Evolutionary conservation across 2,113 vertebrate species (phyloP).

Genomic region (Lampris incognitus): DNA sequence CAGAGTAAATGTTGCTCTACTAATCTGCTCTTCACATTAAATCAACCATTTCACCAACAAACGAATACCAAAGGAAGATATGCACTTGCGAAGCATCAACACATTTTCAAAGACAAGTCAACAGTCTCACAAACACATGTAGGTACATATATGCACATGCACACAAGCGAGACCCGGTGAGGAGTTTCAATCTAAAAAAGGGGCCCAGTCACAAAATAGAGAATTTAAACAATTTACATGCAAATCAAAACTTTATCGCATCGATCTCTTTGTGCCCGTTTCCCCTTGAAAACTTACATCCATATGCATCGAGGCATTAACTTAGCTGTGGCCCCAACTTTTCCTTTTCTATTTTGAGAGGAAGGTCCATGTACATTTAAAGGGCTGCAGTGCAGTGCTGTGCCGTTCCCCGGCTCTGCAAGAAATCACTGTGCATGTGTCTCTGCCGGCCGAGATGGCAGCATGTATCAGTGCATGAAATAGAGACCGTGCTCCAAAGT

Average conservation of each 20-base stretch:
- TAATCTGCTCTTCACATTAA: constrained; percentile 46
- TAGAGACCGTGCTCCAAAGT: constrained; percentile 77
- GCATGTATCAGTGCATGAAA: constrained; percentile 84
- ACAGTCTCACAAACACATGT: constrained; percentile 46
- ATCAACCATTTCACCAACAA: constrained; percentile 37
- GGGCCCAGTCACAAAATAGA: constrained; percentile 60
- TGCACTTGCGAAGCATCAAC: constrained; percentile 41
- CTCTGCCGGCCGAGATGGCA: constrained; percentile 79
- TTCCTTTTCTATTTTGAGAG: constrained; percentile 74
- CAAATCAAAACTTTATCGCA: constrained; percentile 84
- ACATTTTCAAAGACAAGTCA: constrained; percentile 23
- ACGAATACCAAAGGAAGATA: constrained; percentile 51
- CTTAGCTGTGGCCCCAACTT: constrained; percentile 73
- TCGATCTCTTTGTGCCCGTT: constrained; percentile 77
- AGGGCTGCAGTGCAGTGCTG: constrained; percentile 71
- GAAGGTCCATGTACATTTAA: constrained; percentile 78
- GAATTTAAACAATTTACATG: constrained; percentile 83
- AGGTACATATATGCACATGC: constrained; percentile 23
- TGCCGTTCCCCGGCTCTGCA: constrained; percentile 67
- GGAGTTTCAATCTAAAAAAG: constrained; percentile 45
- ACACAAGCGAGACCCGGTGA: constrained; percentile 28
- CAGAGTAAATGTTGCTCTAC: constrained; percentile 13
- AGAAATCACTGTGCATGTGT: constrained; percentile 70
- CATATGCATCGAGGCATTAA: constrained; percentile 78
- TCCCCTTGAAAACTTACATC: constrained; percentile 75